Percentiles rank a stretch among this genome's conserved stretches.
Evolutionary conservation across 1,140 invertebrate genomes (phyloP).

Genomic region (Harlomillsia oculata): DNA sequence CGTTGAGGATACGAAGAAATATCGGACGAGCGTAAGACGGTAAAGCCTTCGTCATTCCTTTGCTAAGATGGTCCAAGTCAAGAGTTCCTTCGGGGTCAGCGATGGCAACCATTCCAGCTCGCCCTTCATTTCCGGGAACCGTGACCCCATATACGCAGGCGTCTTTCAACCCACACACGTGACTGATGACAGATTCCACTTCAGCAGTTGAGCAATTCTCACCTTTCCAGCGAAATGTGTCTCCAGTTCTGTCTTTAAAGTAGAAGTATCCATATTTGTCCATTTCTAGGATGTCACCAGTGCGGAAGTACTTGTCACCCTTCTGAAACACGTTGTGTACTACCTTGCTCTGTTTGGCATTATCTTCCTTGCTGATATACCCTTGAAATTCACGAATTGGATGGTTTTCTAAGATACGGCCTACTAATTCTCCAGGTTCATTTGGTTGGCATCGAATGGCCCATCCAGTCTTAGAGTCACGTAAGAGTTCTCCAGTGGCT

Average conservation of each 20-base stretch:
- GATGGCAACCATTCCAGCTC: conserved; percentile 94
- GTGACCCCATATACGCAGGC: conserved; percentile 77
- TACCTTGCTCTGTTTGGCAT: conserved; percentile 86
- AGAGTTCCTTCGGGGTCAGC: conserved; percentile 62
- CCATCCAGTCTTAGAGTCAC: conserved; percentile 44
- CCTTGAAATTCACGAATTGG: conserved; percentile 70
- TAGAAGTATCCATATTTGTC: conserved; percentile 88
- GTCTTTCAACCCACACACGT: conserved; percentile 61
- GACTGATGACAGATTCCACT: conserved; percentile 85
- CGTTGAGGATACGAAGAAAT: conserved; percentile 70
- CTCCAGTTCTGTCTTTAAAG: conserved; percentile 91
- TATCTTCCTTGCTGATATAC: conserved; percentile 72
- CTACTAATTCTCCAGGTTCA: conserved; percentile 92
- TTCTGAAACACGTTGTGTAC: conserved; percentile 74
- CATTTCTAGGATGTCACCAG: conserved; percentile 80
- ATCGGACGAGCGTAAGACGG: conserved; percentile 79
- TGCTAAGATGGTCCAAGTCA: conserved; percentile 53
- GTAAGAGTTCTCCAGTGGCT: conserved; percentile 67
- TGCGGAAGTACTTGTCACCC: conserved; percentile 54
- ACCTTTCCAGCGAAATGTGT: conserved; percentile 95
- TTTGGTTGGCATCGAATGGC: conserved; percentile 43
- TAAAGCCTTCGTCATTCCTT: conserved; percentile 56
- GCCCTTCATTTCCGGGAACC: conserved; percentile 54
- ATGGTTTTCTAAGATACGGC: conserved; percentile 78
- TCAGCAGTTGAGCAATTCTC: conserved; percentile 98